Percentiles rank a stretch among this genome's conserved stretches.
Conservation (phyloP, 2,797 vertebrate species). For the Labroides dimidiatus region DNA sequence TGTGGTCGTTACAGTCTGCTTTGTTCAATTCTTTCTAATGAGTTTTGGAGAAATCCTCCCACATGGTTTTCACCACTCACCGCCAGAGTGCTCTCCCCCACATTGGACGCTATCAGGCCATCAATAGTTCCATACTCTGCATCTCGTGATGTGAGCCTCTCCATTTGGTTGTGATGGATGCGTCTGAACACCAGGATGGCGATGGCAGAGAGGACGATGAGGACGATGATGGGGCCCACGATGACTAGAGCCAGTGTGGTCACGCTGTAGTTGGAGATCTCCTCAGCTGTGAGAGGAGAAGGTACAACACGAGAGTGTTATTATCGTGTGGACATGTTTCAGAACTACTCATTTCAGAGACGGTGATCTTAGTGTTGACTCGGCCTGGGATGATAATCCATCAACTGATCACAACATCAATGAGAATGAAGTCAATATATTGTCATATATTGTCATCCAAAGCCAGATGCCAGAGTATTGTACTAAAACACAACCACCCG, state of each 20-base stretch:
- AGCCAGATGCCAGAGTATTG: no score
- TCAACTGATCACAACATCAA: no score
- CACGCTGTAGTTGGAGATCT: conserved; percentile 87
- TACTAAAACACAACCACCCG: no score
- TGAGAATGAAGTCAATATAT: no score
- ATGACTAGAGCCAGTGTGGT: conserved; percentile 89
- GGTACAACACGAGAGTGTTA: background rate
- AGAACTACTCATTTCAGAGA: background rate
- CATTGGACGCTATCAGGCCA: conserved; percentile 97
- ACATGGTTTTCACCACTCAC: conserved; percentile 82
- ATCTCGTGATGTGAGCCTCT: conserved; percentile 92
- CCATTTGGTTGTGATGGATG: conserved; percentile 92
- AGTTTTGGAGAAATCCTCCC: conserved; percentile 2
- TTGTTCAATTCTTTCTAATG: background rate
- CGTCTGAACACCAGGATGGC: conserved; percentile 90
- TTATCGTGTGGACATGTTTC: background rate
- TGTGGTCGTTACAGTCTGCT: conserved; percentile 6
- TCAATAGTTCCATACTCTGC: conserved; percentile 97
- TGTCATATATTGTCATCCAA: no score
- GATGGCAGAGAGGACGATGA: conserved; percentile 88
- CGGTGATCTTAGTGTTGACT: no score
- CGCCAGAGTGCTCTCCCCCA: conserved; percentile 97
- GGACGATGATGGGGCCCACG: conserved; percentile 87
- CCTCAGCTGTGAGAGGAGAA: conserved; percentile 75
- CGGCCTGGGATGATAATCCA: no score